These are phyloP conservation scores for Pardosa pseudoannulata DNA, from an alignment of 2,888 invertebrate genomes.

Conservation along the genomic window DNA sequence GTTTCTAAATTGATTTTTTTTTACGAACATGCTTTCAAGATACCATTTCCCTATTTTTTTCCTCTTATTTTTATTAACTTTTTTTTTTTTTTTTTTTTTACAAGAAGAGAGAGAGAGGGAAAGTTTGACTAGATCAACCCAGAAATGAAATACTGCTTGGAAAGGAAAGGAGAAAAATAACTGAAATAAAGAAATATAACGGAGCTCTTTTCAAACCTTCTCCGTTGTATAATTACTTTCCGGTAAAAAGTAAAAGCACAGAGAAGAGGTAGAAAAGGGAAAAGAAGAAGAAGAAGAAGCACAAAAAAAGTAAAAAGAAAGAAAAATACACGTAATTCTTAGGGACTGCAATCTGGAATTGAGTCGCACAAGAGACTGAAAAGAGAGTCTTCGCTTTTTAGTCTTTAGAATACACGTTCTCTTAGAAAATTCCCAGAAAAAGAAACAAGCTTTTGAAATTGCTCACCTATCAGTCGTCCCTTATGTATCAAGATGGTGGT, in stretches of 20 bases:
- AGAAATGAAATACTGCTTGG: background rate
- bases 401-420: conserved; percentile 37
- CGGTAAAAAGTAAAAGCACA: conserved; percentile 22
- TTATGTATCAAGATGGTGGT: too few relatives aligned
- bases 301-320: conserved; percentile 2
- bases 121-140: background rate
- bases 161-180: background rate
- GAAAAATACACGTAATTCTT: conserved; percentile 13
- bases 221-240: conserved; percentile 59
- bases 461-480: conserved; percentile 51
- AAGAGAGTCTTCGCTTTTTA: conserved; percentile 46
- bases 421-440: conserved; percentile 10
- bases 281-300: conserved; percentile 8
- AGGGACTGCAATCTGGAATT: conserved; percentile 9
- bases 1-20: conserved; percentile 48
- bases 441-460: conserved; percentile 52
- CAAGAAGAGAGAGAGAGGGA: background rate
- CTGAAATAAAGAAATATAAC: background rate
- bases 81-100: background rate
- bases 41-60: conserved; percentile 36
- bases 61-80: background rate
- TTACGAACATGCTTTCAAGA: background rate
- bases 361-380: conserved; percentile 45
- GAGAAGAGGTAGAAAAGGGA: background rate
- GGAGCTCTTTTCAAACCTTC: conserved; percentile 48